Evolutionary conservation across 2,113 vertebrate species (phyloP), one percentile per base, ranked within the genome.

Genomic region (Macquaria australasica): DNA sequence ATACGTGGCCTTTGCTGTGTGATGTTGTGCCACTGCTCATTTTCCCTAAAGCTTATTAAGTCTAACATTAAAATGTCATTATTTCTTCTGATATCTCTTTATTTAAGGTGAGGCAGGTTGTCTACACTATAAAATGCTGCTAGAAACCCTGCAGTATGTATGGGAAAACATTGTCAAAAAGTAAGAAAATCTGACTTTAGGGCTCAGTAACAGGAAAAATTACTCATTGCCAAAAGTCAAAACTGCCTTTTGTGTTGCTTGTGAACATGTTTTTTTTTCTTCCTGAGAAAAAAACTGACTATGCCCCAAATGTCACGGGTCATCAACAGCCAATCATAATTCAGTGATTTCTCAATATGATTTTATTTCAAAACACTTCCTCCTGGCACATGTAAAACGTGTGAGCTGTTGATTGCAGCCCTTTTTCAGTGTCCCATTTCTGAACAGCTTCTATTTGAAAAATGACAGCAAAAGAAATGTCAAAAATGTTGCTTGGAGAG

Each of bases 341-440:
- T 45, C 34, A 31, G 8, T 12, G 53, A 69, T 56, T 55, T 11
- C 0, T 71, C 12, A 9, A 28, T 71, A 51, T 50, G 43, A 79
- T 60, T 73, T 63, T 31, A 4, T 39, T 0, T 53, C 15, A 78
- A 76, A 64, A 56, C 50, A 48, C 15, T 71, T 62, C 20, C n/a
- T 31, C 25, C 14, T 37, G 23, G 16, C 28, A 60, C 71, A 70
- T 68, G n/a, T 66, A 67, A 60, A 67, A 76, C 66, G 48, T 37
- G 39, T 2, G 67, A 79, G 39, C 67, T 34, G 10, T 15, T 77
- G 64, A 12, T 74, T 69, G 68, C 50, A 9, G 81, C 34, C 3
- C 31, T 41, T 50, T 75, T 11, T 12, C 67, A 3, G 15, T 11
- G 16, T 76, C 76, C 5, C 14, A 50, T 56, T 75, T 71, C 16